Evolutionary conservation across 2,888 invertebrate genomes (phyloP), one percentile per base, ranked within the genome.

Genomic region (Boloria selene): DNA sequence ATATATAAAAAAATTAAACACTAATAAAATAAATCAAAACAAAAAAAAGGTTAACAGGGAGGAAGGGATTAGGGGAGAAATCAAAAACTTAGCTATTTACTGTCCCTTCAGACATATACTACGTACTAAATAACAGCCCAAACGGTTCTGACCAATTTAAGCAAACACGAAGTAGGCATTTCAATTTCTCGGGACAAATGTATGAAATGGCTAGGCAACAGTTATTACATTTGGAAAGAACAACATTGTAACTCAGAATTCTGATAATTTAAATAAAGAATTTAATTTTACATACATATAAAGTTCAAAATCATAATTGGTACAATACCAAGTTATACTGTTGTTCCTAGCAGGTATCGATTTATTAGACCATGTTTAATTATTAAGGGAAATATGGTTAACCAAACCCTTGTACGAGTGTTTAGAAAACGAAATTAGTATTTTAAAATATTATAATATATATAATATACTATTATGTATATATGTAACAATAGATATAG

Each of bases 341-440:
- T 38, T 38, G 31, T 38, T 38, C 31, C 1, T 38, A 38, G 31
- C 10, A 7, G 6, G 7, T 38, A 38, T 38, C 31, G 31, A 47
- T 61, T 65, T 61, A 65, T 65, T 61, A 42, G 61, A 65, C 56
- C 65, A 51, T 65, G 38, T 52, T 45, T 58, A 61, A 51, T 45
- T 61, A 65, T 61, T 65, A 61, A 18, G 55, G 51, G 55, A 61
- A 45, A 61, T 52, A 44, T 53, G 45, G 45, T 53, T 26, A 26
- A 26, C 61, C 44, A 45, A 7, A 45, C 55, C 55, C 44, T 22
- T 22, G 44, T 44, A 56, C 22, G 55, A 22, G 55, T 45, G 4
- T 56, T 56, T 55, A 10, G 10, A n/a, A 44, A 56, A 56, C 55
- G n/a, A 45, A 56, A 56, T 45, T 45, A 18, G 55, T 17, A 13